A percentile compares a stretch with the other conserved stretches of the same genome.
Conservation (phyloP, 2,113 vertebrate genomes). For the Laticauda colubrina region DNA sequence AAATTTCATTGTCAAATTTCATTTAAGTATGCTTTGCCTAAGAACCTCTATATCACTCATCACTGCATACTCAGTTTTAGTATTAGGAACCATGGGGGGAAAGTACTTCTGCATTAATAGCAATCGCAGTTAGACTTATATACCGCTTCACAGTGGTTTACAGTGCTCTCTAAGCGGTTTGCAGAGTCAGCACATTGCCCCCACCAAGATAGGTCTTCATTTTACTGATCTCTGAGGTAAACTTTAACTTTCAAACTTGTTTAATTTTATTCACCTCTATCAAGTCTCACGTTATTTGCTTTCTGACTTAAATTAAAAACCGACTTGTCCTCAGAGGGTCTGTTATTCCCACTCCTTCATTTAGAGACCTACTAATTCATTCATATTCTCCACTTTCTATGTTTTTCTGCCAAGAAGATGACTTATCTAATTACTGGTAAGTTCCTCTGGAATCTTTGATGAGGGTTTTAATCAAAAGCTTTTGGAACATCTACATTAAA, state of each 20-base stretch:
- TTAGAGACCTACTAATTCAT: background rate
- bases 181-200: too few relatives aligned
- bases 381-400: background rate
- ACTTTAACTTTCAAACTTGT: background rate
- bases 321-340: background rate
- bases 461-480: background rate
- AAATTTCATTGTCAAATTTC: background rate
- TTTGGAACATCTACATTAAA: background rate
- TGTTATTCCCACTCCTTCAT: background rate
- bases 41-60: background rate
- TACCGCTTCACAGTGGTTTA: too few relatives aligned
- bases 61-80: background rate
- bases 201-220: too few relatives aligned
- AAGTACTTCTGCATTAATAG: background rate
- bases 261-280: background rate
- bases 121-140: too few relatives aligned
- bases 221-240: too few relatives aligned
- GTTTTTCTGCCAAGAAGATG: background rate
- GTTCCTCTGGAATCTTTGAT: background rate
- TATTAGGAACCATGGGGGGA: background rate
- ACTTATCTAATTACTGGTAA: background rate
- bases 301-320: background rate
- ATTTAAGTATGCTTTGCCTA: background rate
- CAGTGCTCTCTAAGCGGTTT: too few relatives aligned
- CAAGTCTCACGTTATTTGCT: background rate